These are phyloP conservation scores for Origma solitaria DNA, from an alignment of 2,113 vertebrate species.

Conservation along the genomic window DNA sequence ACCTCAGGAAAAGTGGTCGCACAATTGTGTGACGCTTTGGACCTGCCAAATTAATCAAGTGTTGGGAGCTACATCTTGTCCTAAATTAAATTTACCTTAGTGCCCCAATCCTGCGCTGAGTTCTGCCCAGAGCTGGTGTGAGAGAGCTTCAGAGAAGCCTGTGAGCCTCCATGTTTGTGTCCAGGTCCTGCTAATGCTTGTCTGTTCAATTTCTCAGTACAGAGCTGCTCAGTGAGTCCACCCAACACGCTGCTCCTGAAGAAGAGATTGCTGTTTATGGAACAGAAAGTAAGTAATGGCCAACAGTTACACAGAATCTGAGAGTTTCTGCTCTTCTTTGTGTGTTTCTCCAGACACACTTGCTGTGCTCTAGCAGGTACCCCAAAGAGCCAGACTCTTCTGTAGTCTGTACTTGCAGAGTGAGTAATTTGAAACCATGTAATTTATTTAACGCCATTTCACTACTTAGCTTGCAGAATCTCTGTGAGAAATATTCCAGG, in stretches of 20 bases:
- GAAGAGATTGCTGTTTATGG: not conserved
- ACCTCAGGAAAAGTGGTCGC: not conserved
- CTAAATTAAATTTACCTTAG: not conserved
- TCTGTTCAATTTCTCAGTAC: not conserved
- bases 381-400: not conserved
- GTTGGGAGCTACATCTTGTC: not conserved
- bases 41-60: not conserved
- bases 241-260: not conserved
- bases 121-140: not conserved
- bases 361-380: not conserved
- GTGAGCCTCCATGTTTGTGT: not conserved
- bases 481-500: slow-evolving; percentile 22
- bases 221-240: not conserved
- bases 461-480: slow-evolving; percentile 21
- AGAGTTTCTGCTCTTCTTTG: not conserved
- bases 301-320: not conserved
- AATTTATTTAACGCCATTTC: not conserved
- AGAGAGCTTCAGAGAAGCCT: not conserved
- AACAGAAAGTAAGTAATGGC: not conserved
- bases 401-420: not conserved
- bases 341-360: not conserved
- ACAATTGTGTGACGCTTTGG: not conserved
- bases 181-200: not conserved
- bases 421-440: slow-evolving; percentile 16
- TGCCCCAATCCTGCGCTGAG: not conserved